Evolutionary conservation across 2,797 vertebrate species (phyloP), one percentile per base, ranked within the genome.

Genomic region (Falco concolor): DNA sequence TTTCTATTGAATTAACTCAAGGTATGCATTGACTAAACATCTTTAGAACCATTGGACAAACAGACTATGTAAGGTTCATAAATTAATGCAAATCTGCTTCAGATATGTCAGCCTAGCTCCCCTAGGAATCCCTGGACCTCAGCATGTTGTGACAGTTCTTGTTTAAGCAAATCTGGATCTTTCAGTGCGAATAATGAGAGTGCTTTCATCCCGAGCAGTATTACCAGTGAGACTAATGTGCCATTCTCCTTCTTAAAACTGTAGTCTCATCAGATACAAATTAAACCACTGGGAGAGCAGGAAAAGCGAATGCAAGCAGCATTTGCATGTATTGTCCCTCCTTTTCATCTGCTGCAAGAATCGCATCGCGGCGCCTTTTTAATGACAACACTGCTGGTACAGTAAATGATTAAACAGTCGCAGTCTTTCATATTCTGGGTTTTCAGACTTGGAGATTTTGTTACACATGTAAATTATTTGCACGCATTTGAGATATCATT

Each of bases 11-110:
- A 67, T 96, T 89, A 94, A 95, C 84, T 76, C 44, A 56, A 87
- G 88, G 80, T 96, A 95, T 94, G 96, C 88, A 34, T 74, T 93
- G 84, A 74, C 92, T 49, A 95, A 96, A 95, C 88, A 94, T 30
- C 86, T 53, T 63, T 21, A 56, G 88, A 67, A 23, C 54, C 88
- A 36, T 21, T 84, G 93, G 90, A 90, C 83, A 90, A 90, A 90
- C 63, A 84, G 69, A 13, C 67, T 4, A 5, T 13, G 85, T 11
- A 32, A 70, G 92, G 61, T 63, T 52, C 52, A 38, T 32, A 77
- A 89, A 95, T 63, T 70, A 76, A 87, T 63, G 88, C 80, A 61
- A 22, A 95, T 61, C 91, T 61, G 83, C 61, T 56, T 82, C 63
- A 69, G 60, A 47, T 59, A 17, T 93, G 93, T 53, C 92, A 95